Percentiles rank a stretch among this genome's conserved stretches.
phyloP scores from a whole-genome alignment of 2,888 invertebrate species.

The Pardosa pseudoannulata region DNA sequence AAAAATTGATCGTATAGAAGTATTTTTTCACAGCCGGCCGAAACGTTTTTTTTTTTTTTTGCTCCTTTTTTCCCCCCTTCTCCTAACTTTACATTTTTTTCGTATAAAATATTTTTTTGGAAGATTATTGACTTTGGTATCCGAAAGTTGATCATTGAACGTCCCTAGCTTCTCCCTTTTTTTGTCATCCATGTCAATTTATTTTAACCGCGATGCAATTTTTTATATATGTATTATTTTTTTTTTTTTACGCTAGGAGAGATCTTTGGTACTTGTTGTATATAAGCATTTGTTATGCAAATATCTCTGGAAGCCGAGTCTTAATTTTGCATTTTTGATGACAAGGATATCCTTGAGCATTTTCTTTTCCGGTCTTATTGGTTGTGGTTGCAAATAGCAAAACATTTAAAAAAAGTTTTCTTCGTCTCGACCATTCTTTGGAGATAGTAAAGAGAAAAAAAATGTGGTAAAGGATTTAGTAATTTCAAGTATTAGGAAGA shows the following conservation, averaged over 20 bases:
- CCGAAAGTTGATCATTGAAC: neutral
- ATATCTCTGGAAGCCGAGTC: neutral
- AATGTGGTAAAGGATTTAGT: too few relatives aligned
- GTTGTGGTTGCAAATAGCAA: neutral
- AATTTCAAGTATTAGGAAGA: too few relatives aligned
- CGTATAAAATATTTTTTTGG: conserved; percentile 29
- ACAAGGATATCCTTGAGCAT: neutral
- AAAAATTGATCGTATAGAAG: conserved; percentile 26
- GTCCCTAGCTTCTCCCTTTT: neutral
- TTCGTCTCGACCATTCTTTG: too few relatives aligned
- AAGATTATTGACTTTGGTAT: conserved; percentile 49
- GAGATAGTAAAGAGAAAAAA: too few relatives aligned
- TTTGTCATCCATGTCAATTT: conserved; percentile 8
- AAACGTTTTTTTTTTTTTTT: conserved; percentile 28
- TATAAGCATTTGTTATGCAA: neutral
- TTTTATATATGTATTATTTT: neutral
- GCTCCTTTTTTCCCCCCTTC: conserved; percentile 14
- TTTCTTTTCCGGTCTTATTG: neutral
- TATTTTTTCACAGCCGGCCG: neutral
- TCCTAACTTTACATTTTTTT: conserved; percentile 24
- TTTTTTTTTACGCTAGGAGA: neutral
- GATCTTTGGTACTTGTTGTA: neutral
- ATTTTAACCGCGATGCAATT: neutral
- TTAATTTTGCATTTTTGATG: conserved; percentile 5
- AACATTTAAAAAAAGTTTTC: neutral